Base-by-base conservation (phyloP, 2,888 invertebrate genomes). In the Elegia similella region DNA sequence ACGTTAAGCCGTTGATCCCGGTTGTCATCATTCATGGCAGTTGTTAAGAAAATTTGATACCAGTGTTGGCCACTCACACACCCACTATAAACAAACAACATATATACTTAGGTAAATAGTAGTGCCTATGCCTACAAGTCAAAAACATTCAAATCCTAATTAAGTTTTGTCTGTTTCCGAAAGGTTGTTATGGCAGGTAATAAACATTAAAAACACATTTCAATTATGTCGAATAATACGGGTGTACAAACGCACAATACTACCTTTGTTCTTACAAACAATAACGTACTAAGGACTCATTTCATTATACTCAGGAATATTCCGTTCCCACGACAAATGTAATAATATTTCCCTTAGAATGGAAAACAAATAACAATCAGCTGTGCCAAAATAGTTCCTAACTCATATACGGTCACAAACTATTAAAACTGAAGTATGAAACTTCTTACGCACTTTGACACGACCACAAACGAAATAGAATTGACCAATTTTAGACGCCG, bases 221-320 rank as follows among this genome's bases (percentile, higher is more conserved):
- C 50, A 50, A 55, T 55, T 46, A 59, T 59, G 55, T 13, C 55
- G 57, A 54, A 58, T 57, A 56, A 59, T 62, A 58, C 67, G 62
- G 66, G 70, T 66, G 67, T 69, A 66, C 61, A 59, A n/a, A 38
- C 38, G 61, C 65, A 71, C 68, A 71, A 69, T 71, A 64, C 65
- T 64, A 67, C 52, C 66, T 70, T 70, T 73, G 70, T 73, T 66
- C 59, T 52, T 58, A 57, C 47, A 59, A 15, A 69, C 68, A 71
- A 69, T 68, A 58, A 59, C 57, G 60, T 63, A 57, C 62, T 46
- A 38, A 65, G 64, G 65, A 63, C 58, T 52, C 30, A 52, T 56
- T 59, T 59, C 55, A 59, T 65, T 60, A 58, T 60, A 59, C 54
- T 30, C 43, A 44, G 54, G 61, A 60, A 56, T 57, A 32, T 34